phyloP scores from a whole-genome alignment of 1,140 invertebrate genomes.

The Drosophila arizonae region DNA sequence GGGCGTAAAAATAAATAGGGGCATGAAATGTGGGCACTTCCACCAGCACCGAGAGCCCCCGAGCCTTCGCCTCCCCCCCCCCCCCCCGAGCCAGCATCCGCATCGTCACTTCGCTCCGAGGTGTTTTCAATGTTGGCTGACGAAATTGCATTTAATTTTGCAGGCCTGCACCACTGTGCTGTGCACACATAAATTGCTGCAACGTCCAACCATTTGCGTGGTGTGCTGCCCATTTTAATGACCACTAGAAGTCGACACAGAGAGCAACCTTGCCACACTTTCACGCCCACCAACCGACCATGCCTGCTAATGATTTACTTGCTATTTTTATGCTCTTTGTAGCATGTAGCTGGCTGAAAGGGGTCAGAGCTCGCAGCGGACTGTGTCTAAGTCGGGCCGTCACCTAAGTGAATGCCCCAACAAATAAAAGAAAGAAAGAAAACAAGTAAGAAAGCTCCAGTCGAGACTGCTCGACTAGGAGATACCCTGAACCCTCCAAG shows the following conservation, averaged over 20 bases:
- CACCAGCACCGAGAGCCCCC: neutral
- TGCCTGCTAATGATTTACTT: slow-evolving; percentile 77
- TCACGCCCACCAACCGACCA: slow-evolving; percentile 36
- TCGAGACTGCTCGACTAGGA: no score
- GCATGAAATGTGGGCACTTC: neutral
- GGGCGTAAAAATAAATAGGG: slow-evolving; percentile 26
- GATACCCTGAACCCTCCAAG: no score
- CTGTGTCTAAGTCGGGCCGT: neutral
- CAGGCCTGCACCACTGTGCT: slow-evolving; percentile 14
- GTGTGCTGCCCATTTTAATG: slow-evolving; percentile 35
- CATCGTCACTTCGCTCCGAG: slow-evolving; percentile 10
- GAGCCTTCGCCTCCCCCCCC: no score
- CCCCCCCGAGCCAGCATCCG: neutral
- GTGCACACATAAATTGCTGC: slow-evolving; percentile 18
- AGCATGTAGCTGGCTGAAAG: slow-evolving; percentile 7
- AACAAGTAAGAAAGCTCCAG: no score
- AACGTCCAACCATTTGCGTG: slow-evolving; percentile 5
- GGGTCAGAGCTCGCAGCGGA: neutral
- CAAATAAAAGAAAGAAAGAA: neutral
- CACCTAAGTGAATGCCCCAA: slow-evolving; percentile 4
- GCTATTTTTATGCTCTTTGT: slow-evolving; percentile 63
- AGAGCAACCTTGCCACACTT: slow-evolving; percentile 36
- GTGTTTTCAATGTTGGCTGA: slow-evolving; percentile 17
- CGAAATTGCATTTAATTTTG: slow-evolving; percentile 20
- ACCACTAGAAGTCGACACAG: slow-evolving; percentile 55